phyloP scores from a whole-genome alignment of 2,113 vertebrate species.

The Ascaphus truei region DNA sequence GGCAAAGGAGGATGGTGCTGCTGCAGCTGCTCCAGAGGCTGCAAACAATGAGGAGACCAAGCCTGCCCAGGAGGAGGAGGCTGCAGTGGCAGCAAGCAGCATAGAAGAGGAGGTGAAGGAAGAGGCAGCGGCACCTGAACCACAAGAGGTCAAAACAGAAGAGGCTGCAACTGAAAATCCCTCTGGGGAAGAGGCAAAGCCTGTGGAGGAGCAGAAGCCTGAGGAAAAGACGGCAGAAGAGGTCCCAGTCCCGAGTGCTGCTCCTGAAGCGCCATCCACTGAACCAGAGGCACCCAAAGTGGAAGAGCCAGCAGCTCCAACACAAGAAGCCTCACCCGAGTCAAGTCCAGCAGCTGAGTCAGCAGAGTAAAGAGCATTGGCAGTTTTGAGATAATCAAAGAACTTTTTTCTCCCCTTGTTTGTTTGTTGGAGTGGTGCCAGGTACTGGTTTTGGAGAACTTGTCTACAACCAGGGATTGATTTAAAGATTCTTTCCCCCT shows the following conservation, averaged over 20 bases:
- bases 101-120: slow-evolving; percentile 58
- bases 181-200: slow-evolving; percentile 62
- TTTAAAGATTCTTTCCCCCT: slow-evolving; percentile 73
- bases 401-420: slow-evolving; percentile 74
- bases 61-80: slow-evolving; percentile 48
- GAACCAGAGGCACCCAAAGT: slow-evolving; percentile 64
- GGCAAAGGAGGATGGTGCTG: slow-evolving; percentile 53
- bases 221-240: slow-evolving; percentile 52
- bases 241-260: slow-evolving; percentile 39
- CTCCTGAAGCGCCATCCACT: slow-evolving; percentile 48
- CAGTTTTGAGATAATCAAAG: slow-evolving; percentile 63
- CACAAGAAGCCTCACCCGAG: slow-evolving; percentile 68
- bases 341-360: slow-evolving; percentile 74
- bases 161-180: slow-evolving; percentile 59
- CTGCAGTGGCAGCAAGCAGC: slow-evolving; percentile 41
- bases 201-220: slow-evolving; percentile 44
- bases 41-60: slow-evolving; percentile 45
- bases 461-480: slow-evolving; percentile 92
- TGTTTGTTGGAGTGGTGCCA: slow-evolving; percentile 87
- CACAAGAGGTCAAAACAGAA: slow-evolving; percentile 39
- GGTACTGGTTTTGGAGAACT: slow-evolving; percentile 87
- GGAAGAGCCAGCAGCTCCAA: slow-evolving; percentile 64
- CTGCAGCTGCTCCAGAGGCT: slow-evolving; percentile 50
- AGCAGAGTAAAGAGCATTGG: slow-evolving; percentile 68
- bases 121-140: slow-evolving; percentile 55